Base-by-base conservation (phyloP, 2,797 vertebrate species). In the Diglossa cyanea region DNA sequence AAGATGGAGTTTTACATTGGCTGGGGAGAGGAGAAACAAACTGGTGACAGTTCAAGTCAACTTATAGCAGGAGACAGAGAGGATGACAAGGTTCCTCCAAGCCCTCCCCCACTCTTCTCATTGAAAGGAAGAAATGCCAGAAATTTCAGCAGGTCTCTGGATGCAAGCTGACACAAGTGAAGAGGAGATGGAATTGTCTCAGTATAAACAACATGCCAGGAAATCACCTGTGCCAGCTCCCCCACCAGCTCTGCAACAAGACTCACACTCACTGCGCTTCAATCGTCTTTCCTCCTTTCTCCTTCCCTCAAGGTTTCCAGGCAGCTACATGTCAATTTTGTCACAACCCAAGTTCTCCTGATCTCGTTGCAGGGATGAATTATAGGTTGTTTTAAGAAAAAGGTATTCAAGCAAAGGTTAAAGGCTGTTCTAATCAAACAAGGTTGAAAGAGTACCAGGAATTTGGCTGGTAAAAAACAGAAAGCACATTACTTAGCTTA, bases 101-200 rank as follows among this genome's bases (percentile, higher is more conserved):
- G 87, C 80, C 76, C 82, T 82, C 61, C 53, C 54, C 93, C 51
- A 62, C 51, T 55, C 71, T 37, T 65, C 91, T 87, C 83, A 86
- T 7, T 86, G 90, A 94, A 86, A 90, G 53, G 45, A 93, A 94
- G 66, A 95, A 87, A 92, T 96, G 90, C 37, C 93, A 95, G 84
- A 97, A 91, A 97, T 96, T 89, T 95, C 92, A 96, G 90, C 60
- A 96, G 79, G 50, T 81, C 92, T 95, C 74, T 93, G 54, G 90
- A 91, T 95, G 90, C 95, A 96, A 97, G 90, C 90, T 96, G 96
- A 96, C 90, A 97, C 94, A 95, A 86, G 86, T 67, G 81, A 90
- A 88, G 51, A 83, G n/a, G 79, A 82, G 85, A 89, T 66, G 88
- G 93, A 93, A 96, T 78, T 81, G 96, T 93, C 94, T 85, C 96